A percentile compares a stretch with the other conserved stretches of the same genome.
phyloP scores from a whole-genome alignment of 92 coral and sea anemone genomes.

The Porites evermanni region DNA sequence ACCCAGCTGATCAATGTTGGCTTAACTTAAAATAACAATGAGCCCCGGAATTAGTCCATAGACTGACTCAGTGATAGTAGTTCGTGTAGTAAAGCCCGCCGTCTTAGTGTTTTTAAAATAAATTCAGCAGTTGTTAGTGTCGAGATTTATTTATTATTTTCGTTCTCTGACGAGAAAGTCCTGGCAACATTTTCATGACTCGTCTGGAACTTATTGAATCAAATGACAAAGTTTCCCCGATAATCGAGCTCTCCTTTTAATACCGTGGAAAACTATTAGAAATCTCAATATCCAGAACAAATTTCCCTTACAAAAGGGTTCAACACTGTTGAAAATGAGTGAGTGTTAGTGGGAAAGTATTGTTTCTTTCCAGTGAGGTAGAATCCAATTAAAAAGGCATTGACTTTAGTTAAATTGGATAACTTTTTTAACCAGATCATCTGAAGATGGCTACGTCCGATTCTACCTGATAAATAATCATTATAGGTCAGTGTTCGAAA shows the following conservation, averaged over 20 bases:
- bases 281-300: constrained; percentile 15
- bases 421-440: constrained; percentile 44
- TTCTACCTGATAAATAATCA: constrained; percentile 34
- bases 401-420: constrained; percentile 39
- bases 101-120: no score
- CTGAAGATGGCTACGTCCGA: constrained; percentile 30
- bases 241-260: not conserved
- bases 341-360: constrained; percentile 23
- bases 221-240: not conserved
- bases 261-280: not conserved
- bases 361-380: constrained; percentile 16
- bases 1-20: not conserved
- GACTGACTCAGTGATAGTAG: no score
- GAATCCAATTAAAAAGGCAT: constrained; percentile 49
- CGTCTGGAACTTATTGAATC: not conserved
- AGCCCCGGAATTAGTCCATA: not conserved
- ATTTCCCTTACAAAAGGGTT: constrained; percentile 9
- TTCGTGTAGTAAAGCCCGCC: no score
- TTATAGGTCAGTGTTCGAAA: not conserved
- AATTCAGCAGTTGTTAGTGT: no score
- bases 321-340: constrained; percentile 18
- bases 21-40: not conserved
- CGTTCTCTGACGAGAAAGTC: no score
- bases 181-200: no score
- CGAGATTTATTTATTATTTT: no score